Conservation (phyloP, 2,113 vertebrate species). For the Mionectes macconnelli region DNA sequence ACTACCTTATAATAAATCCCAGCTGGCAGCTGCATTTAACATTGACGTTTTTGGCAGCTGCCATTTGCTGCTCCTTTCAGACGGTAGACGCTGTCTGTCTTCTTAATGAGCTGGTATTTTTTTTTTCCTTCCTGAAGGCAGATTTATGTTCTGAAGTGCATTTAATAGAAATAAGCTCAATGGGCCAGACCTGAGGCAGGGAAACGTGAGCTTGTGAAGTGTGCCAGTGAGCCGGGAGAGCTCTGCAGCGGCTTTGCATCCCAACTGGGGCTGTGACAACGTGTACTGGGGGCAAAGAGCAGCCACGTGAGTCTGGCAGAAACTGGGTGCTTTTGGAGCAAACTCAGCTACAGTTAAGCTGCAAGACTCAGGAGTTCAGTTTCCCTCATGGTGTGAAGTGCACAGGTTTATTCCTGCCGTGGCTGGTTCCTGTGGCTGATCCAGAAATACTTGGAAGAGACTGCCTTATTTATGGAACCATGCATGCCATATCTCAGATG, state of each 20-base stretch:
- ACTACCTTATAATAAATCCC: conserved; percentile 44
- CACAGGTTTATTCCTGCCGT: neutral
- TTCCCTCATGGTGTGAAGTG: neutral
- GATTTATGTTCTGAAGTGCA: conserved; percentile 9
- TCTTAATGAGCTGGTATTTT: conserved; percentile 23
- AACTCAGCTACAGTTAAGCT: neutral
- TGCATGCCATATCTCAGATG: neutral
- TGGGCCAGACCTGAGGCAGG: neutral
- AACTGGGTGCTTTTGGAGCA: neutral
- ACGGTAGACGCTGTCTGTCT: conserved; percentile 45
- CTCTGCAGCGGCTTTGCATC: accelerated
- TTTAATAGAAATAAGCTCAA: conserved; percentile 27
- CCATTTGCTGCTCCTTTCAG: conserved; percentile 54
- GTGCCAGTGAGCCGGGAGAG: neutral
- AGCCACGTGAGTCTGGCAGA: neutral
- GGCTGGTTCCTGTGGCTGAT: neutral
- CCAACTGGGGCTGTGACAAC: accelerated
- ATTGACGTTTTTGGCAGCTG: conserved; percentile 41
- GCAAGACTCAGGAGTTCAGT: neutral
- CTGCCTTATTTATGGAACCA: neutral
- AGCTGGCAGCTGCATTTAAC: conserved; percentile 57
- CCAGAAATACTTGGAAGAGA: neutral
- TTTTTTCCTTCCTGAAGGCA: neutral
- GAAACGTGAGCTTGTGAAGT: neutral
- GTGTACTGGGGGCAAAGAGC: neutral